These are phyloP conservation scores for Amorpha juglandis DNA, from an alignment of 2,888 invertebrate genomes.

Conservation along the genomic window DNA sequence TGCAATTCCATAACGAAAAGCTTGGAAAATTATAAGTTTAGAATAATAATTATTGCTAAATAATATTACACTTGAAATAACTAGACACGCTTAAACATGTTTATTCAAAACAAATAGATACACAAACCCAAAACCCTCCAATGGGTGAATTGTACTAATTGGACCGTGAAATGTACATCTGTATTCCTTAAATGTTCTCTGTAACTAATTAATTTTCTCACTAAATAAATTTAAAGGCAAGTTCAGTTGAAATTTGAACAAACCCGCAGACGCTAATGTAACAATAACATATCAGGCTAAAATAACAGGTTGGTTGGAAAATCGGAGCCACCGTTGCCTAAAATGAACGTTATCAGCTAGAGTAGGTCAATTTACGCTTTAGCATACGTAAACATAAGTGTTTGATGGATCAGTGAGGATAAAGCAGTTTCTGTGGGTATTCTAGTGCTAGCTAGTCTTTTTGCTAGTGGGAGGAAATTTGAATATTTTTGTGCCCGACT, in stretches of 20 bases:
- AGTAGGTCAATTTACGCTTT: slow-evolving; percentile 20
- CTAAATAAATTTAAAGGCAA: slow-evolving; percentile 3
- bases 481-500: too few species aligned
- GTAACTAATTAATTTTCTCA: background rate
- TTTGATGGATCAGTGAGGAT: background rate
- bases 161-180: background rate
- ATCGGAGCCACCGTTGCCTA: slow-evolving; percentile 14
- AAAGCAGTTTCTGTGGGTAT: background rate
- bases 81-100: too few species aligned
- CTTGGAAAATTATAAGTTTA: too few species aligned
- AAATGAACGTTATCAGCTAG: slow-evolving; percentile 10
- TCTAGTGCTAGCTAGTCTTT: background rate
- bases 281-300: slow-evolving; percentile 24
- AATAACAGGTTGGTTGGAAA: slow-evolving; percentile 23
- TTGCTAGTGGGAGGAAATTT: too few species aligned
- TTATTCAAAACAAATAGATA: background rate
- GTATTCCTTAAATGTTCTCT: background rate
- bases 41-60: too few species aligned
- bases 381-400: slow-evolving; percentile 17
- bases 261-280: background rate
- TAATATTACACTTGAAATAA: too few species aligned
- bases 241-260: background rate
- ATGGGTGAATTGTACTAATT: background rate
- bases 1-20: too few species aligned
- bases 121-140: background rate